Base-by-base conservation (phyloP, 1,140 invertebrate genomes). In the Teleopsis dalmanni region DNA sequence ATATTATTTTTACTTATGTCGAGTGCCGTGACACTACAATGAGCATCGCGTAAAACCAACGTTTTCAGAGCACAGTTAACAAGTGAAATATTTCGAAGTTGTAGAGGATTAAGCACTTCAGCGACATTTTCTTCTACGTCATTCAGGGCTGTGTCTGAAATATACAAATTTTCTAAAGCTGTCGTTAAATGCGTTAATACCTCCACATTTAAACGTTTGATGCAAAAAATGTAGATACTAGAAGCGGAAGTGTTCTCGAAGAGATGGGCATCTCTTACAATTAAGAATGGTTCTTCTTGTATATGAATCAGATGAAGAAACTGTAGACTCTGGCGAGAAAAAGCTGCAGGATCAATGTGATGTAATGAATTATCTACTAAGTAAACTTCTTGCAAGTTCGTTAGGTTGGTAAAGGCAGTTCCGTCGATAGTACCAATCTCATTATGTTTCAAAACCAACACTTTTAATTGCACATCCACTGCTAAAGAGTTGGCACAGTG, bases 121-220 rank as follows among this genome's bases (percentile, higher is more conserved):
- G 44, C 34, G 37, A 50, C n/a, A 55, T 52, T 6, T 41, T 7
- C n/a, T 31, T 43, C 13, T 16, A 26, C 14, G 62, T 27, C 23
- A 33, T 42, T 2, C 26, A 47, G 0, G 55, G 51, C n/a, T 59
- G 34, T 16, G 8, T 45, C 9, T 8, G 44, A 35, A 0, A 66
- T 18, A 10, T 31, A 27, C 3, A 66, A 41, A 7, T 43, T 26
- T 21, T 38, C 52, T 16, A 66, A 13, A 11, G 50, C 37, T 3
- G 55, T 57, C 2, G 59, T 56, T 48, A 57, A 14, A 14, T 64
- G 36, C 19, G 31, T 19, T n/a, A 66, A 60, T n/a, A 52, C 21
- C 1, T 29, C 45, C 26, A 40, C 58, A 23, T 31, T 44, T 16
- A 52, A 45, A n/a, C 48, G 27, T n/a, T 52, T 48, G 13, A 52